These are phyloP conservation scores for Gastrophryne carolinensis DNA, from an alignment of 2,797 vertebrate genomes.

Conservation along the genomic window DNA sequence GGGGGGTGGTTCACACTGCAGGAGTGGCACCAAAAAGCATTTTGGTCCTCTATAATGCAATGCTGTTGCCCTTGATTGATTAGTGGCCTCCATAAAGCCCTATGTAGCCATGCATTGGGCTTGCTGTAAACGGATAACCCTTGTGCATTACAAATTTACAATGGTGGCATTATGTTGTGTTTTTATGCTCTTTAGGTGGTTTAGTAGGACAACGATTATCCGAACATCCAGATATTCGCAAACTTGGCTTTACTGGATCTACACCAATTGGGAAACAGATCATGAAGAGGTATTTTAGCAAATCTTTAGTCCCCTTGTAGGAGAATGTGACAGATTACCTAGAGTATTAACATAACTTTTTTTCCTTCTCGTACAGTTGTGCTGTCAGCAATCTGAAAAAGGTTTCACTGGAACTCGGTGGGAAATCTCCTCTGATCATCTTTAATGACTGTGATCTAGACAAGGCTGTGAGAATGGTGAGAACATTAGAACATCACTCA, in stretches of 20 bases:
- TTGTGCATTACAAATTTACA: no score
- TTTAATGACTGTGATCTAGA: slow-evolving; percentile 95
- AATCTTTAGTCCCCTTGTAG: background rate
- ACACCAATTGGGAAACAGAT: slow-evolving; percentile 92
- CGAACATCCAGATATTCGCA: slow-evolving; percentile 91
- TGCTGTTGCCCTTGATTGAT: no score
- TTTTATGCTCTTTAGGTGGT: slow-evolving; percentile 71
- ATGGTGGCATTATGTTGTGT: background rate
- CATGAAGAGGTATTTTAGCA: slow-evolving; percentile 85
- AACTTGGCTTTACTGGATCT: slow-evolving; percentile 95
- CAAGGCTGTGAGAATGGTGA: slow-evolving; percentile 95
- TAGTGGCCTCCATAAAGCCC: no score
- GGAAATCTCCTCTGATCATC: slow-evolving; percentile 95
- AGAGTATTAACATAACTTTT: background rate
- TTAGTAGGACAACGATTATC: slow-evolving; percentile 88
- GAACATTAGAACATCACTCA: no score
- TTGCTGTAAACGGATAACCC: no score
- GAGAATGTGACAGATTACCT: background rate
- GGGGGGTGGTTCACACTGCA: no score
- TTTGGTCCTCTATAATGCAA: no score
- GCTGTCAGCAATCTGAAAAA: slow-evolving; percentile 94
- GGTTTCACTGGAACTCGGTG: slow-evolving; percentile 93
- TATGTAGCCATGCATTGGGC: no score
- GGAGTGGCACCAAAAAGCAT: no score
- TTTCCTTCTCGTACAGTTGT: slow-evolving; percentile 71